phyloP scores from a whole-genome alignment of 2,888 invertebrate species.

The Agapostemon virescens region DNA sequence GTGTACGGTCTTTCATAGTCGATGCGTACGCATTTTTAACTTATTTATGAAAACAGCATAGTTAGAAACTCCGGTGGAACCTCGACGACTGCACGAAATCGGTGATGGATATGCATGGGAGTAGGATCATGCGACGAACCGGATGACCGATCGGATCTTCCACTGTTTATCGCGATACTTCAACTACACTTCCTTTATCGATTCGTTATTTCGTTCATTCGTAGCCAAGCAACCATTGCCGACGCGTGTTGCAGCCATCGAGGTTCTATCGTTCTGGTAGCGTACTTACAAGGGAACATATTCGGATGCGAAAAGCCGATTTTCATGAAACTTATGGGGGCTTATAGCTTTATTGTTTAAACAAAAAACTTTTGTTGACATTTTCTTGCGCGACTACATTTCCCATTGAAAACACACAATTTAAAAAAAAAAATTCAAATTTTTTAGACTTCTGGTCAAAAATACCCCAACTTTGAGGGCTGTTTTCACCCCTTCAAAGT shows the following conservation, averaged over 20 bases:
- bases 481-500: no score
- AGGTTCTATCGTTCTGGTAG: neutral
- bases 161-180: neutral
- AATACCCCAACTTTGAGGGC: no score
- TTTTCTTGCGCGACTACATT: no score
- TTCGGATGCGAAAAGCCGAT: no score
- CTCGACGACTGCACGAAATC: neutral
- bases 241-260: neutral
- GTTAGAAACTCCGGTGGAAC: constrained; percentile 1
- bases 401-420: no score
- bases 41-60: constrained; percentile 38
- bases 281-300: no score
- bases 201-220: neutral
- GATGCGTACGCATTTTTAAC: constrained; percentile 18
- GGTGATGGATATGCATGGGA: neutral
- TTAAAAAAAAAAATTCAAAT: no score
- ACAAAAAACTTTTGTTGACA: no score
- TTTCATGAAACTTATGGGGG: no score
- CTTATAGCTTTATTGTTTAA: no score
- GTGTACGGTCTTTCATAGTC: neutral
- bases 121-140: neutral
- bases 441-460: no score
- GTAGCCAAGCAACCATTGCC: neutral
- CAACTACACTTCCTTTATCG: neutral
- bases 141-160: neutral